Conservation (phyloP, 2,113 vertebrate species). For the Mustela nigripes region DNA sequence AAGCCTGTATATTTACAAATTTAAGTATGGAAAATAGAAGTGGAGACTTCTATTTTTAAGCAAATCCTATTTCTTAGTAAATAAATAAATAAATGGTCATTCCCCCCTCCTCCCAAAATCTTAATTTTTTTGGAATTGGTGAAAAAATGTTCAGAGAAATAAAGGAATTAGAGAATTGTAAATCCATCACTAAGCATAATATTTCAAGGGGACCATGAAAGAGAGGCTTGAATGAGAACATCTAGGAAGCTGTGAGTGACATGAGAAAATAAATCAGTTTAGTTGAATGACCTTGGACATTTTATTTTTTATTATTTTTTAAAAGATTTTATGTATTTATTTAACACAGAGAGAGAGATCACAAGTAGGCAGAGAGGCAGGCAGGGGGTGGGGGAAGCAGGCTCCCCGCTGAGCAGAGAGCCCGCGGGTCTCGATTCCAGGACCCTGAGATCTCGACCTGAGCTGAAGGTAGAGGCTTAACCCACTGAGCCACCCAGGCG, state of each 20-base stretch:
- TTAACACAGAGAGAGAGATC: too few species aligned
- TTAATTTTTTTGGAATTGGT: background rate
- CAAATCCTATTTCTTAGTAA: background rate
- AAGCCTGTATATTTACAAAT: background rate
- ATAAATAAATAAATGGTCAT: too few species aligned
- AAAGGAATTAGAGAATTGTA: conserved; percentile 22
- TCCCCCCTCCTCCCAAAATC: background rate
- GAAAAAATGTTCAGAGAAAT: background rate
- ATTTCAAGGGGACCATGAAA: background rate
- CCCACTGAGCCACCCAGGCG: too few species aligned
- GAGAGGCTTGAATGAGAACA: background rate
- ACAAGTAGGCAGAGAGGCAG: too few species aligned
- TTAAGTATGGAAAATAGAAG: conserved; percentile 32
- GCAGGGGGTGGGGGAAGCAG: too few species aligned
- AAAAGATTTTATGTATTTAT: too few species aligned
- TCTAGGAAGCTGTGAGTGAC: background rate
- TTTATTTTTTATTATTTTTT: background rate
- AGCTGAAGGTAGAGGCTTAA: too few species aligned
- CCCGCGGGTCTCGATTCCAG: too few species aligned
- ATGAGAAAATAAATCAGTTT: background rate
- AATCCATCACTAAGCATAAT: background rate
- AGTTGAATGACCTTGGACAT: background rate
- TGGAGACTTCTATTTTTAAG: conserved; percentile 31
- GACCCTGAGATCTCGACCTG: too few species aligned
- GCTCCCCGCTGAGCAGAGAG: too few species aligned